Base-by-base conservation (phyloP, 53 echinoderm and acorn worm genomes). In the Henricia sp. region DNA sequence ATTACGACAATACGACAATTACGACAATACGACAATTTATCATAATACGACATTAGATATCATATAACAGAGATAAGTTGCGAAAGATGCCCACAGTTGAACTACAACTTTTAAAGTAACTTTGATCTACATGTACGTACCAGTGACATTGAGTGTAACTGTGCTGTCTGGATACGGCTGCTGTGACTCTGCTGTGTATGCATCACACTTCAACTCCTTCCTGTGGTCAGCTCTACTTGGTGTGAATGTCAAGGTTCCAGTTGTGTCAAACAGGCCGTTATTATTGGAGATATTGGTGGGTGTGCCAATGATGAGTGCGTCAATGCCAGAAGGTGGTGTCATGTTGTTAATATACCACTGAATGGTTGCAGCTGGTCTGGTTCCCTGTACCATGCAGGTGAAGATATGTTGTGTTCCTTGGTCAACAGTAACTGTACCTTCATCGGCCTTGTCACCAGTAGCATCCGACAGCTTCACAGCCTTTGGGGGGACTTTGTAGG, bases 301-400 rank as follows among this genome's bases (percentile, higher is more conserved):
- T 19, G 80, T 48, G 46, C 8, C 39, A 3, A n/a, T n/a, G n/a
- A n/a, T n/a, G n/a, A n/a, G n/a, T n/a, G n/a, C n/a, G n/a, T n/a
- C n/a, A n/a, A 2, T 3, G 3, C 37, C 74, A 34, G 50, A 50
- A 9, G 12, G 1, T 21, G 26, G 63, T 21, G 30, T 3, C 16
- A 8, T 3, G 1, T 27, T 34, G 24, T 67, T 25, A 20, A 76
- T 5, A 6, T 42, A 37, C 86, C 86, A 86, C 37, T 33, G 5
- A 41, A 86, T 59, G 14, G 33, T 54, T n/a, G 41, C 76, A 21
- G 86, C 58, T 53, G 86, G 86, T 75, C 76, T 60, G 57, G 75
- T 76, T 42, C 43, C 67, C 54, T 14, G 27, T 30, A 86, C 86
- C 23, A 5, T 6, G 40, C 86, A 86, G 32, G 28, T 75, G 0